Evolutionary conservation across 1,140 invertebrate species (phyloP).

Genomic region (Drosophila eugracilis): DNA sequence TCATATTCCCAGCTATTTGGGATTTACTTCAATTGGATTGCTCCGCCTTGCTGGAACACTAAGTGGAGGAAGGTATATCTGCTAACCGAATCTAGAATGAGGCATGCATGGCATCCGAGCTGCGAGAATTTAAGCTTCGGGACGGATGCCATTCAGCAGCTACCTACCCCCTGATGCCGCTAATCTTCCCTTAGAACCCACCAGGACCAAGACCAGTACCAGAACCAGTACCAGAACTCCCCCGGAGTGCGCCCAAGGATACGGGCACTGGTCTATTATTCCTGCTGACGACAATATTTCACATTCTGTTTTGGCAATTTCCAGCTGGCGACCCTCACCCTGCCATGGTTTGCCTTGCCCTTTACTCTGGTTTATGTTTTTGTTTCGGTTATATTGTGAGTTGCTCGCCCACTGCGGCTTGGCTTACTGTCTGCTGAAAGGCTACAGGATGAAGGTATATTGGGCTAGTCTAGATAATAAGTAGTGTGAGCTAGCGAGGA

Average conservation of each 20-base stretch:
- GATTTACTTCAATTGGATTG: conserved; percentile 19
- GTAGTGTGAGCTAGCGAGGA: too few relatives aligned
- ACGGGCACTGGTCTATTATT: conserved; percentile 51
- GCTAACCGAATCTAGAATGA: conserved; percentile 11
- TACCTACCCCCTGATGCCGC: conserved; percentile 28
- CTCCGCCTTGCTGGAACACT: conserved; percentile 23
- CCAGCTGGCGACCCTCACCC: conserved; percentile 29
- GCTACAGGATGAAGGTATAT: conserved; percentile 19
- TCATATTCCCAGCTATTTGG: conserved; percentile 5
- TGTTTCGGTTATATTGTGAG: conserved; percentile 49
- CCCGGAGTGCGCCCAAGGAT: conserved; percentile 48
- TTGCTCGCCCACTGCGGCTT: conserved; percentile 20
- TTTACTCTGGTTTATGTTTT: conserved; percentile 53
- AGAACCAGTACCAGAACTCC: too few relatives aligned
- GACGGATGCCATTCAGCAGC: conserved; percentile 33
- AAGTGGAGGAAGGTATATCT: conserved; percentile 11
- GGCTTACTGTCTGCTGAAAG: conserved; percentile 1
- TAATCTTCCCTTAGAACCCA: conserved; percentile 18
- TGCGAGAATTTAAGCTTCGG: conserved; percentile 37
- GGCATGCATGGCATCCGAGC: conserved; percentile 37
- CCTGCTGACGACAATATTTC: conserved; percentile 61
- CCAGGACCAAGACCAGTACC: conserved; percentile 19
- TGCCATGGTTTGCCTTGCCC: conserved; percentile 29
- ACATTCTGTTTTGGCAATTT: conserved; percentile 60
- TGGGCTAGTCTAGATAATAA: not conserved